Conservation (phyloP, 2,888 invertebrate genomes). For the Ophonus ardosiacus region DNA sequence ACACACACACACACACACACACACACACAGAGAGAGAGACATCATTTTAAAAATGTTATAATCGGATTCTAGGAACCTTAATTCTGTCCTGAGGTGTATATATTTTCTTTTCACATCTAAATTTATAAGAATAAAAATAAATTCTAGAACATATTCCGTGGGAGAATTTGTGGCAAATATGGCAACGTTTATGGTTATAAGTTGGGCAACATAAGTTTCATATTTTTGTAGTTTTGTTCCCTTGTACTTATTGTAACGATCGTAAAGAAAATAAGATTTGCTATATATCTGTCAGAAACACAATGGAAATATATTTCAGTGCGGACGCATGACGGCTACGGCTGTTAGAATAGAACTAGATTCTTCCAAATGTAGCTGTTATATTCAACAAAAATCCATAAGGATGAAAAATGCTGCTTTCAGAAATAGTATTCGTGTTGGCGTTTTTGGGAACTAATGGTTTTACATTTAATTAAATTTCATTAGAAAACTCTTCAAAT, state of each 20-base stretch:
- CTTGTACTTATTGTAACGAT: slow-evolving; percentile 37
- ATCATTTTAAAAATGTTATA: too few relatives aligned
- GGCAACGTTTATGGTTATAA: background rate
- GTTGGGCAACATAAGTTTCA: background rate
- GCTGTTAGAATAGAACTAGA: background rate
- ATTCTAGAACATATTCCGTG: too few relatives aligned
- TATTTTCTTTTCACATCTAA: too few relatives aligned
- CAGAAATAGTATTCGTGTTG: background rate
- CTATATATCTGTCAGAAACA: slow-evolving; percentile 48
- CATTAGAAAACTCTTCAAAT: too few relatives aligned
- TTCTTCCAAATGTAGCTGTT: background rate
- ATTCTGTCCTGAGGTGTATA: too few relatives aligned
- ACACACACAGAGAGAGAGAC: too few relatives aligned
- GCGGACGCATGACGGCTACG: slow-evolving; percentile 6
- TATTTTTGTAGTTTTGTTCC: slow-evolving; percentile 1
- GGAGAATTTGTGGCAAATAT: background rate
- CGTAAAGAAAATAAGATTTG: slow-evolving; percentile 37
- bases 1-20: too few relatives aligned
- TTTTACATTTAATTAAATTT: too few relatives aligned
- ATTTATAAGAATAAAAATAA: background rate
- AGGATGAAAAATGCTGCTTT: background rate
- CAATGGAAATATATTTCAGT: slow-evolving; percentile 35
- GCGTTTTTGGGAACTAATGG: too few relatives aligned
- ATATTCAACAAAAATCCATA: background rate
- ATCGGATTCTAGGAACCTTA: too few relatives aligned